Conservation (phyloP, 2,888 invertebrate genomes). For the Parnassius orleans region DNA sequence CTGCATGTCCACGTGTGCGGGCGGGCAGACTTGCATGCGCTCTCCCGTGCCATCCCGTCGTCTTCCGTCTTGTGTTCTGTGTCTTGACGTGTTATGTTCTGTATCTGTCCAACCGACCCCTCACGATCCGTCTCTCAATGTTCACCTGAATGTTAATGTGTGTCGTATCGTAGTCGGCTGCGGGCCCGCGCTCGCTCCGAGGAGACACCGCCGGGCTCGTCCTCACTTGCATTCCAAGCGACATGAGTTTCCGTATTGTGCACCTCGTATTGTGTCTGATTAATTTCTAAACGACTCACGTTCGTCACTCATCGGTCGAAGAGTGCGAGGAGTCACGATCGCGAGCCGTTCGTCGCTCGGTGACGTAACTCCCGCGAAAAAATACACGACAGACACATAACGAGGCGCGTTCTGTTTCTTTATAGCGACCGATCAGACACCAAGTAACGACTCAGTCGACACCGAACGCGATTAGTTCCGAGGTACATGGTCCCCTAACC, state of each 20-base stretch:
- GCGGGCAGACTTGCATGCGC: constrained; percentile 70
- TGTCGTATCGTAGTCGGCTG: constrained; percentile 48
- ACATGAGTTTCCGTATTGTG: constrained; percentile 74
- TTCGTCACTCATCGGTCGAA: constrained; percentile 42
- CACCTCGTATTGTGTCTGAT: constrained; percentile 58
- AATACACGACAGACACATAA: constrained; percentile 47
- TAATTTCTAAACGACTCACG: constrained; percentile 36
- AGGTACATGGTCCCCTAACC: constrained; percentile 81
- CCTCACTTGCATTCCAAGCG: constrained; percentile 80
- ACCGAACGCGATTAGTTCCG: constrained; percentile 79
- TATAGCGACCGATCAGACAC: constrained; percentile 57
- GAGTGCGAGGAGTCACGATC: constrained; percentile 35
- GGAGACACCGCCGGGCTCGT: constrained; percentile 59
- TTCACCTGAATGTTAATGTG: constrained; percentile 64
- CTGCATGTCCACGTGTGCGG: constrained; percentile 72
- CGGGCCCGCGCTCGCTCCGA: constrained; percentile 53
- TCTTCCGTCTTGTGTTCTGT: constrained; percentile 75
- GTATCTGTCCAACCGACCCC: constrained; percentile 64
- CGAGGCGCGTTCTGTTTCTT: constrained; percentile 51
- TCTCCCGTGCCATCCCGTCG: constrained; percentile 52
- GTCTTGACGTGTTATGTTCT: constrained; percentile 78
- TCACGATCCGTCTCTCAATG: constrained; percentile 58
- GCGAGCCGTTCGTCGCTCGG: constrained; percentile 33
- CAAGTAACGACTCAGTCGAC: constrained; percentile 55
- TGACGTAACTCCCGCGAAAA: constrained; percentile 32